Base-by-base conservation (phyloP, 1,140 invertebrate genomes). In the Thrips palmi region DNA sequence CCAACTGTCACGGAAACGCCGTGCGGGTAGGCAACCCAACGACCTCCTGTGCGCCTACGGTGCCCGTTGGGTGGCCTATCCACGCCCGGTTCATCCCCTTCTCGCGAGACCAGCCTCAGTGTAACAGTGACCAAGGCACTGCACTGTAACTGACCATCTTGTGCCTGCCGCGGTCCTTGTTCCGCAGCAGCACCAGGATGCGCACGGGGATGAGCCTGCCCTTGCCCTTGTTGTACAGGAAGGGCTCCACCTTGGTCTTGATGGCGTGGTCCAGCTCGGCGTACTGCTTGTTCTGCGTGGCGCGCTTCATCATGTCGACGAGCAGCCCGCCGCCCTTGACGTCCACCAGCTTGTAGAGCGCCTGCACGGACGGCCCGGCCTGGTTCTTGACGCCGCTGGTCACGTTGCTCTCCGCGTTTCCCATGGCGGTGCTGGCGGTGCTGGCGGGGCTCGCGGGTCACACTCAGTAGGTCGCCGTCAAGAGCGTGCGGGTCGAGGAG, bases 221-320 rank as follows among this genome's bases (percentile, higher is more conserved):
- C 50, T 76, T 68, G 1, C 92, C 92, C 53, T 79, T 81, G 51
- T 96, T 92, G 57, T 96, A 96, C 6, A 97, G 56, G 62, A 87
- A 93, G 1, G 82, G 85, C 47, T 83, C 77, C 1, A 96, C 81
- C 58, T 89, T 85, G 4, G 79, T 84, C 57, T 83, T 74, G 20
- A 91, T 84, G 3, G 82, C 80, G 57, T 86, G 77, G 55, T 91
- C 86, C 25, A 92, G 67, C 55, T 89, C 81, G 0, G 79, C 77
- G 49, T 75, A 89, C 49, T 89, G 79, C 55, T 86, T 88, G 21
- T 74, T 86, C 51, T 86, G 79, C 0, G 76, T 68, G 0, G 86
- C 86, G 48, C 84, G 65, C 60, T 96, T 96, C 76, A 91, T 91
- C 60, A 94, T 68, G 48, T 91, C 82, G 3, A 96, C 83, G 2